Base-by-base conservation (phyloP, 2,113 vertebrate genomes). In the Melanotaenia duboulayi region DNA sequence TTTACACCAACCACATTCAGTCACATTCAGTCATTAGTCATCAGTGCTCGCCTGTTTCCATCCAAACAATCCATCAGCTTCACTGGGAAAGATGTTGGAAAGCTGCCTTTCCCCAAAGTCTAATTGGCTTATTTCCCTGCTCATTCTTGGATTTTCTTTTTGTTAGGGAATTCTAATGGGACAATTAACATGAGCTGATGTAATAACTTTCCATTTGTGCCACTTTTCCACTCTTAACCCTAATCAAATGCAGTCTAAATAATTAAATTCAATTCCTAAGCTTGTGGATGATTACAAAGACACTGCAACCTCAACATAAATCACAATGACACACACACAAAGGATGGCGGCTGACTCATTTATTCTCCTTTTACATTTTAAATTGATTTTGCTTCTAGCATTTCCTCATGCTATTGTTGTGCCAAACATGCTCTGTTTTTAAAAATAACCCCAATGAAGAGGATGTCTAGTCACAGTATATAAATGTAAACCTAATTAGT, bases 311-410 rank as follows among this genome's bases (percentile, higher is more conserved):
- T 71, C 55, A 66, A 60, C 71, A 87, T 85, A 76, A 85, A 83
- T 87, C 87, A 81, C 61, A 40, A 24, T 78, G 82, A 70, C 73
- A 85, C 1, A 17, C 19, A 81, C 64, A 81, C 56, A 86, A 86
- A 82, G 71, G 17, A 22, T 10, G 14, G 13, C 42, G 32, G 68
- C 67, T 40, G 58, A 71, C 67, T 71, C 46, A 42, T 23, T 68
- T 76, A 22, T 54, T 81, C 42, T 42, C 17, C 20, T 64, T 71
- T 71, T 55, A 65, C 66, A 11, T 44, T 75, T 58, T 56, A 56
- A 65, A 67, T 77, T 42, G 56, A 74, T 82, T 65, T 74, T 50
- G n/a, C 65, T 77, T 54, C 14, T 7, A 55, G 48, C 50, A 14
- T 57, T 62, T 55, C 10, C 23, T 28, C 61, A 32, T 25, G 5